Evolutionary conservation across 2,797 vertebrate genomes (phyloP).

Genomic region (Sparus aurata): DNA sequence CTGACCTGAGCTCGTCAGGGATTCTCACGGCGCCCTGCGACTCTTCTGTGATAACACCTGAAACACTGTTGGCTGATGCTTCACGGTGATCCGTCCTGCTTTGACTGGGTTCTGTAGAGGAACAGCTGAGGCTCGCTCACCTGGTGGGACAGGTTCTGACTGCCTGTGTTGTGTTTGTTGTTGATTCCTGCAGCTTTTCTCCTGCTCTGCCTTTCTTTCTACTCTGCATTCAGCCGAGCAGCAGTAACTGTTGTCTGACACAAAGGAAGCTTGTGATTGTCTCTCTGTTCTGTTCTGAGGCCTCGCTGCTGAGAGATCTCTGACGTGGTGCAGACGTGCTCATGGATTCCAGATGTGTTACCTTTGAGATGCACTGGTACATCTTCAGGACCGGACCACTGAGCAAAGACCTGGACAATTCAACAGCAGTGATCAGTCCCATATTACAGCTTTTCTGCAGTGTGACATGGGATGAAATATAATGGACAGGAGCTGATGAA

Average conservation of each 20-base stretch:
- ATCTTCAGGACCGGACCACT: background rate
- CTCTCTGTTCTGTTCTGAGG: background rate
- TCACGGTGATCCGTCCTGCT: background rate
- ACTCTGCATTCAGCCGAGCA: background rate
- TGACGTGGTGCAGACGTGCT: background rate
- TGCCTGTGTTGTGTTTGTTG: background rate
- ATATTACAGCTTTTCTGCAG: too few species aligned
- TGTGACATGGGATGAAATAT: background rate
- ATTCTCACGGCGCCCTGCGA: background rate
- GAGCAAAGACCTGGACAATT: background rate
- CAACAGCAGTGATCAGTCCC: background rate
- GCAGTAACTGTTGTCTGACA: background rate
- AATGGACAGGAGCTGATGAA: background rate
- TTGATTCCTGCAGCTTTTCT: background rate
- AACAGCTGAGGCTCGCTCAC: background rate
- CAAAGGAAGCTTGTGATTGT: background rate
- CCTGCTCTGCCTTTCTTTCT: background rate
- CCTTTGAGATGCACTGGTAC: background rate
- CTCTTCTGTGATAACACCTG: background rate
- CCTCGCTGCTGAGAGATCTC: constrained; percentile 6
- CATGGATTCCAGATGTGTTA: background rate
- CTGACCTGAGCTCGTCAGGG: constrained; percentile 2
- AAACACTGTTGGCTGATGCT: background rate
- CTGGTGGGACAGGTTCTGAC: too few species aligned
- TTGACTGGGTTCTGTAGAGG: background rate